Evolutionary conservation across 1,140 invertebrate species (phyloP), one percentile per base, ranked within the genome.

Genomic region (Phymorhynchus buccinoides): DNA sequence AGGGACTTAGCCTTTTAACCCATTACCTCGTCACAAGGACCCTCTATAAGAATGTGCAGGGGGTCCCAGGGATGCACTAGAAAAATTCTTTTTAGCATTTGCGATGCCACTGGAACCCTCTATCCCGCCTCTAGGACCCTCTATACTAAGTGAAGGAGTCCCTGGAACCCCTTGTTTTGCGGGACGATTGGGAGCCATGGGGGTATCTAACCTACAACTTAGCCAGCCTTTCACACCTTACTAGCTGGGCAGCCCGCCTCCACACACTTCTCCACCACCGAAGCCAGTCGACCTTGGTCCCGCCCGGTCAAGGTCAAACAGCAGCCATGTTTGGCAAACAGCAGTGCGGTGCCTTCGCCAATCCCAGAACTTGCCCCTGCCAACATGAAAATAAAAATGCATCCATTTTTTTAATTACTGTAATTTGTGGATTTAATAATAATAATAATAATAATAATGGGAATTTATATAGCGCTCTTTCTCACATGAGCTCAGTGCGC

Each of bases 311-410:
- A 14, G 9, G 86, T 66, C 32, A 90, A 86, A 22, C 75, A 48
- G 39, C 83, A 80, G n/a, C 89, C 87, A 18, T 85, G 44, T 41
- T 81, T 84, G 9, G 89, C 88, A 85, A 90, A 87, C 44, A 87
- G 85, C 16, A 90, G 35, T 68, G 88, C 88, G 3, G 87, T 84
- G 27, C 86, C 87, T 66, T 87, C 80, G 4, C 88, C 87, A 52
- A 89, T 88, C 42, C 88, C 87, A 42, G 87, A 75, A 80, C 87
- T 90, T 0, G 87, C 85, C 32, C 89, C 88, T 90, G 66, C 6
- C 12, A 27, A 32, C 68, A 71, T 9, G 35, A 71, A 68, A 68
- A 7, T 27, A 68, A 30, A 0, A 0, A 12, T 52, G 48, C 9
- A 52, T 52, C 22, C 9, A 52, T 52, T 52, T 12, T 22, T 52